Evolutionary conservation across 2,797 vertebrate species (phyloP).

Genomic region (Gymnoscopelus braueri): DNA sequence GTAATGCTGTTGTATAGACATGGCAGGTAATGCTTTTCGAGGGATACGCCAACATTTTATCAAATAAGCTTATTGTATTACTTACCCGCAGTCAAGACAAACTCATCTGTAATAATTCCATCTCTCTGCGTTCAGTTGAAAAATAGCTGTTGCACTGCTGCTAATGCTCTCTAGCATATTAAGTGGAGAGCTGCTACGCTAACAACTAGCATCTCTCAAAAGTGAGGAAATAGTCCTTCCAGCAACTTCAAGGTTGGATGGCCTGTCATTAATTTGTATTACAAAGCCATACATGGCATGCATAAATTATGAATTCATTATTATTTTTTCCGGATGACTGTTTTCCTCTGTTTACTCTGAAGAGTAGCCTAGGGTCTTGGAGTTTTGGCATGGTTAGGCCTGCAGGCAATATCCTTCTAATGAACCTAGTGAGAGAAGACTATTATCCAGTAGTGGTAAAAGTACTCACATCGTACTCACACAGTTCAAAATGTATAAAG

Average conservation of each 20-base stretch:
- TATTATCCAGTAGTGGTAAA: neutral
- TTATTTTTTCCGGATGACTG: constrained; percentile 12
- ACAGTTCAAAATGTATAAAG: too few relatives aligned
- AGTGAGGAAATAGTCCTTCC: constrained; percentile 56
- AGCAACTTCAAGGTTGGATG: constrained; percentile 65
- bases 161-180: constrained; percentile 63
- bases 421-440: neutral
- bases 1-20: constrained; percentile 54
- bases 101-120: constrained; percentile 73
- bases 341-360: neutral
- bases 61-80: constrained; percentile 73
- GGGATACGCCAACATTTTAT: constrained; percentile 64
- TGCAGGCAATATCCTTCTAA: constrained; percentile 4
- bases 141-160: constrained; percentile 64
- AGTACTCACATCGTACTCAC: too few relatives aligned
- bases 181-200: constrained; percentile 40
- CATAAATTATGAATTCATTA: constrained; percentile 62
- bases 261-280: constrained; percentile 65
- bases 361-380: neutral
- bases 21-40: constrained; percentile 55
- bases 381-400: neutral
- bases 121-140: constrained; percentile 67
- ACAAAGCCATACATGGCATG: constrained; percentile 45
- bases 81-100: constrained; percentile 63
- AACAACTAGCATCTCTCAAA: constrained; percentile 45